Evolutionary conservation across 2,888 invertebrate species (phyloP), one percentile per base, ranked within the genome.

Genomic region (Tyria jacobaeae): DNA sequence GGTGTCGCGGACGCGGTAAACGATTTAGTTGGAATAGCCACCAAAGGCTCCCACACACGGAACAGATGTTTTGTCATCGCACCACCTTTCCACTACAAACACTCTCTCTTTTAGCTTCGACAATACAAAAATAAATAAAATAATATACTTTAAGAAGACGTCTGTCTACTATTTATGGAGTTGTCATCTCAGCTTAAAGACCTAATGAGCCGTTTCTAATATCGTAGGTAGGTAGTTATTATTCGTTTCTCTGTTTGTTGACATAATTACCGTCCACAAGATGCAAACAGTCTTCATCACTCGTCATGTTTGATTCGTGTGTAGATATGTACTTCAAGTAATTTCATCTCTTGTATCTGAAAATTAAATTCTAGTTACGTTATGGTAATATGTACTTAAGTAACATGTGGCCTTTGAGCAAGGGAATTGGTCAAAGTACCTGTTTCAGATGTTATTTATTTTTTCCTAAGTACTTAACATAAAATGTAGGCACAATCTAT

Each of bases 181-280:
- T 87, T 92, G 92, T 92, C 93, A 92, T 88, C 84, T 89, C 83
- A 84, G 84, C 87, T 92, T 92, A 91, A 89, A 89, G 80, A 90
- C 86, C 89, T 92, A 93, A 92, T 92, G 92, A 93, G 90, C 86
- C 91, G 92, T 87, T 89, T 90, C 90, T 87, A 88, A 91, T 90
- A 89, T 87, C 81, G 89, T 89, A 81, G 84, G 87, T 87, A 86
- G 83, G 87, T 85, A 82, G 82, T 89, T 90, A 86, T 89, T 86
- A n/a, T n/a, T 79, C 79, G 86, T 81, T 83, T 82, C 85, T 77
- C 83, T 86, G 87, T 87, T 88, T 89, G 87, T 89, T 89, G 83
- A 85, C 87, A 80, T 90, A 89, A 91, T 90, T 89, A 89, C 84
- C 80, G 75, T 80, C 83, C 82, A 76, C 79, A 79, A 78, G 75